Conservation (phyloP, 2,888 invertebrate genomes). For the Spilosoma lubricipeda region DNA sequence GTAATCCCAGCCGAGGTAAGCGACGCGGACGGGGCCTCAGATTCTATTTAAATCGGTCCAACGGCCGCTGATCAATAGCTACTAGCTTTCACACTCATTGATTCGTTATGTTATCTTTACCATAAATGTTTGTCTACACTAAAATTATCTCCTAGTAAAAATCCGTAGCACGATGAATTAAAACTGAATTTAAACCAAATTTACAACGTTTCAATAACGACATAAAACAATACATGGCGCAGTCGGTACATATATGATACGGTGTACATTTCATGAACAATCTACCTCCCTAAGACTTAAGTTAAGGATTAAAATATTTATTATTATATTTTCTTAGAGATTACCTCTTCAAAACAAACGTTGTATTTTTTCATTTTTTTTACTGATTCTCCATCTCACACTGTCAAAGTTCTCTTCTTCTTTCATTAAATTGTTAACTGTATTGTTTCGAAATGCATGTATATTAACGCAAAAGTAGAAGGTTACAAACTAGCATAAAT, state of each 20-base stretch:
- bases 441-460: too few species aligned
- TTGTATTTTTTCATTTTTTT: neutral
- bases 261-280: neutral
- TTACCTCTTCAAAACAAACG: neutral
- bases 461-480: neutral
- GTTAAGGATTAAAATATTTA: too few species aligned
- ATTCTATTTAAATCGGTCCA: slow-evolving; percentile 42
- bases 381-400: too few species aligned
- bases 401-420: too few species aligned
- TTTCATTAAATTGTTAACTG: too few species aligned
- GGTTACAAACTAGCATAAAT: neutral
- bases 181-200: too few species aligned
- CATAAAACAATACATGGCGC: too few species aligned
- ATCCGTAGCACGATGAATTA: too few species aligned
- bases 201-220: too few species aligned
- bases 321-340: neutral
- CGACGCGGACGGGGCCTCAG: slow-evolving; percentile 4
- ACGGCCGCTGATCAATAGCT: slow-evolving; percentile 17
- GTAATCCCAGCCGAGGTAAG: neutral
- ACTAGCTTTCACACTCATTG: slow-evolving; percentile 33
- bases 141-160: neutral
- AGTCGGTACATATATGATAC: too few species aligned
- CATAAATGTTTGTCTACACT: neutral
- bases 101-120: slow-evolving; percentile 18
- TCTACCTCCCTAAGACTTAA: neutral